Percentiles rank a stretch among this genome's conserved stretches.
Evolutionary conservation across 2,888 invertebrate genomes (phyloP).

Genomic region (Temnothorax unifasciatus): DNA sequence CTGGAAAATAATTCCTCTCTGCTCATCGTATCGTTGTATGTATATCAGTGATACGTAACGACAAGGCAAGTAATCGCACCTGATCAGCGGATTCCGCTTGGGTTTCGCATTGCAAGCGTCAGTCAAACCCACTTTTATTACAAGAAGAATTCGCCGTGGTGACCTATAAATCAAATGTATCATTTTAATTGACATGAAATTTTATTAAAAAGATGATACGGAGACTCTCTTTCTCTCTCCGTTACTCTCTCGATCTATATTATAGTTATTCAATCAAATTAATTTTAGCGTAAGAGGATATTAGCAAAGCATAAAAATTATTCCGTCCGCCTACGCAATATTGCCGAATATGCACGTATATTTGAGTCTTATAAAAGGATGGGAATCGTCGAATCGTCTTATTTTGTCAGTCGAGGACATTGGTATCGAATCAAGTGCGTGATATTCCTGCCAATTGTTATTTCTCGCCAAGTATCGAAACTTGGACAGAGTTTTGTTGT

Average conservation of each 20-base stretch:
- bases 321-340: background rate
- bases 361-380: constrained; percentile 29
- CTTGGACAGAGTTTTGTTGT: background rate
- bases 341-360: background rate
- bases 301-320: constrained; percentile 1
- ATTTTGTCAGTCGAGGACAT: constrained; percentile 12
- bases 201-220: background rate
- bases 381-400: background rate
- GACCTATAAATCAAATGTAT: constrained; percentile 31
- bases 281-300: constrained; percentile 4
- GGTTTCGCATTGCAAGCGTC: constrained; percentile 14
- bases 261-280: background rate
- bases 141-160: background rate
- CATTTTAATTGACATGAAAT: background rate
- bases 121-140: constrained; percentile 4
- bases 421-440: background rate
- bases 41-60: background rate
- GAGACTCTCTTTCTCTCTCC: background rate
- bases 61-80: constrained; percentile 17
- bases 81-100: constrained; percentile 42
- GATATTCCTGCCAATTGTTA: background rate
- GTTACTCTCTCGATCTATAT: background rate
- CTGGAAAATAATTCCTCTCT: background rate
- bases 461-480: background rate
- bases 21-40: background rate